These are phyloP conservation scores for Chamaea fasciata DNA, from an alignment of 2,113 vertebrate species.

Conservation along the genomic window DNA sequence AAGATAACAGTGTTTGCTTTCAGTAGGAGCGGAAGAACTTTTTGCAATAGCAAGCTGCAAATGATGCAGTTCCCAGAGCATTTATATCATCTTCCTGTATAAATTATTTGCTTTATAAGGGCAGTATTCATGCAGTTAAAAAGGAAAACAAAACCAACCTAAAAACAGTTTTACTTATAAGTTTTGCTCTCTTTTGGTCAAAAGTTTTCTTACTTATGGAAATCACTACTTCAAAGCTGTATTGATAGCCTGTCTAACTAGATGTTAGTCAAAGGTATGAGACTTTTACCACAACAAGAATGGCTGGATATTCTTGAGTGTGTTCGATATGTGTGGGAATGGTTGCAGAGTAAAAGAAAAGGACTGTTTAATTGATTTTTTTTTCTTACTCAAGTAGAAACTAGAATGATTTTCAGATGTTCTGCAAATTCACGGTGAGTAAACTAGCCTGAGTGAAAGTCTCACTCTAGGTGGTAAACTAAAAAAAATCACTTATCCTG, in stretches of 20 bases:
- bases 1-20: not conserved
- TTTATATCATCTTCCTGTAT: not conserved
- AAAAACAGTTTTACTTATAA: not conserved
- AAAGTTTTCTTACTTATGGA: not conserved
- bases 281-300: not conserved
- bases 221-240: not conserved
- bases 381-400: slow-evolving; percentile 3
- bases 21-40: not conserved
- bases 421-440: not conserved
- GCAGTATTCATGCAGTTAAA: not conserved
- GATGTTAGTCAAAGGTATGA: not conserved
- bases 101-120: not conserved
- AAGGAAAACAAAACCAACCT: not conserved
- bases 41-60: not conserved
- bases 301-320: not conserved
- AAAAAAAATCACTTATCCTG: not conserved
- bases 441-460: slow-evolving; percentile 3
- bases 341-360: not conserved
- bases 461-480: not conserved
- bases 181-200: not conserved
- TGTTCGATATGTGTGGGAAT: not conserved
- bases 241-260: not conserved
- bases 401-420: slow-evolving; percentile 38
- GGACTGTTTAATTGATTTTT: not conserved
- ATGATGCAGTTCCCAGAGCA: not conserved